These are phyloP conservation scores for Kradibia gibbosae DNA, from an alignment of 1,140 invertebrate species.

Conservation along the genomic window DNA sequence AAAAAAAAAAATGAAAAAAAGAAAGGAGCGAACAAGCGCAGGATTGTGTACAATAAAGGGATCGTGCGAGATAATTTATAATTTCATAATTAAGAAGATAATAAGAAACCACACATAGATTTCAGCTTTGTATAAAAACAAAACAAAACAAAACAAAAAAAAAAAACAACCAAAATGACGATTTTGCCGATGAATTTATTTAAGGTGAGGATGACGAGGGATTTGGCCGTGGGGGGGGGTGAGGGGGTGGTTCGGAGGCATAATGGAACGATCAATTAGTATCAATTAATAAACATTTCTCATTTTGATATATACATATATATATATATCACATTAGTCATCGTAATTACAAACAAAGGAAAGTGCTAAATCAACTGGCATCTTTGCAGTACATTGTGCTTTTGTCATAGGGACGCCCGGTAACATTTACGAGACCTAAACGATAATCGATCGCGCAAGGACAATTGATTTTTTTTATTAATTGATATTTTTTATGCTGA, in stretches of 20 bases:
- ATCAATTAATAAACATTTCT: constrained; percentile 43
- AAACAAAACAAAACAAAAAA: constrained; percentile 37
- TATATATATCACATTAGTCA: background rate
- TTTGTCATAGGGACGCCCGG: constrained; percentile 19
- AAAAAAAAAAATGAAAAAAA: constrained; percentile 5
- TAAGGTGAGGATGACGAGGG: no score
- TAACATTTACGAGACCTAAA: background rate
- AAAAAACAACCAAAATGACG: background rate
- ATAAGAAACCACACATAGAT: constrained; percentile 12
- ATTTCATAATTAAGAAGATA: constrained; percentile 49
- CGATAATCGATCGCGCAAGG: constrained; percentile 13
- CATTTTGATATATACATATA: constrained; percentile 49
- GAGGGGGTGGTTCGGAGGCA: no score
- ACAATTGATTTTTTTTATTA: constrained; percentile 44
- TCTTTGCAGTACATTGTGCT: constrained; percentile 30
- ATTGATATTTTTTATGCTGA: constrained; percentile 35
- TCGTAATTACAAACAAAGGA: no score
- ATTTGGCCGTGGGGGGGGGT: no score
- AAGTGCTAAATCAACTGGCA: no score
- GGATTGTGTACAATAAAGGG: constrained; percentile 40
- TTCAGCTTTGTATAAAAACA: constrained; percentile 15
- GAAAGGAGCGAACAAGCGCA: constrained; percentile 38
- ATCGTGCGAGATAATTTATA: constrained; percentile 42
- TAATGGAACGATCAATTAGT: background rate
- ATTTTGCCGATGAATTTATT: constrained; percentile 12